These are phyloP conservation scores for Metallyticus violacea DNA, from an alignment of 2,888 invertebrate genomes.

Conservation along the genomic window DNA sequence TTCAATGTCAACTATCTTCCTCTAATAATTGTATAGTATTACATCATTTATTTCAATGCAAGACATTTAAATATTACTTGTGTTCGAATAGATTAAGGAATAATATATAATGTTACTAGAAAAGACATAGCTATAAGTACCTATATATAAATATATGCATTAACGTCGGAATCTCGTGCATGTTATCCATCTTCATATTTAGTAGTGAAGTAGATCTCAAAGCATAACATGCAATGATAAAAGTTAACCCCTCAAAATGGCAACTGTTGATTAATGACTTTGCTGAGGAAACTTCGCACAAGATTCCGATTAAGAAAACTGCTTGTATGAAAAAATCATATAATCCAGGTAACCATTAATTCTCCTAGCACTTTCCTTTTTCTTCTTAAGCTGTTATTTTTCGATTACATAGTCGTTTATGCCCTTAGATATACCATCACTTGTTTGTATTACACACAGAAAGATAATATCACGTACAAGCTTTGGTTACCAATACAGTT, in stretches of 20 bases:
- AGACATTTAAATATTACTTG: background rate
- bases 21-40: background rate
- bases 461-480: background rate
- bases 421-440: background rate
- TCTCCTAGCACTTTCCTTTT: background rate
- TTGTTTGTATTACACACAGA: background rate
- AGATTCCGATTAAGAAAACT: background rate
- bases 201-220: background rate
- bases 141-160: background rate
- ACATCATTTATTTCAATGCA: slow-evolving; percentile 1
- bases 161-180: background rate
- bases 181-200: background rate
- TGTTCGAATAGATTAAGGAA: background rate
- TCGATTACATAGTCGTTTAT: background rate
- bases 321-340: background rate
- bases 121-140: background rate
- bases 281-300: background rate
- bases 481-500: background rate
- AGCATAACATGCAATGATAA: background rate
- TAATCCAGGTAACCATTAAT: background rate
- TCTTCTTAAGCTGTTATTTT: background rate
- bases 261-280: background rate
- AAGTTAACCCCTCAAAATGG: background rate
- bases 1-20: background rate
- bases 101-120: background rate